A percentile compares a stretch with the other conserved stretches of the same genome.
These are phyloP conservation scores for Tretioscincus oriximinensis DNA, from an alignment of 2,113 vertebrate species.

Conservation along the genomic window DNA sequence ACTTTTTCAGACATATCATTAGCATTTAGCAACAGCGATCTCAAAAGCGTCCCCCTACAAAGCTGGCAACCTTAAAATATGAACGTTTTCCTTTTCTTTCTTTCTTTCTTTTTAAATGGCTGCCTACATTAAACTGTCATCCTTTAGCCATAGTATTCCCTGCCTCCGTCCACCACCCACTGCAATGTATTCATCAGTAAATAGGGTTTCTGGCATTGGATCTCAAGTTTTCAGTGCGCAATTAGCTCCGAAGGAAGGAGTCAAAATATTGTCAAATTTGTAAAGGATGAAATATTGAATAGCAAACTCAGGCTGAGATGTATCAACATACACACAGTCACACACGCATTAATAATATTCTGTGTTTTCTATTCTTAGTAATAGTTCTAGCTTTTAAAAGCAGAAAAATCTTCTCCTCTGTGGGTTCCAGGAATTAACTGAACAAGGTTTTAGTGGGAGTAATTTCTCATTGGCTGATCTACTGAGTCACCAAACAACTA, in stretches of 20 bases:
- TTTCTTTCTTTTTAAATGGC: not conserved
- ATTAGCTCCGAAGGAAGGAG: not conserved
- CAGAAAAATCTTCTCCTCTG: not conserved
- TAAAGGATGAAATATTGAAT: not conserved
- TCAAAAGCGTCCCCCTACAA: not conserved
- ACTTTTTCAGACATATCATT: not conserved
- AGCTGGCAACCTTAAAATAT: slow-evolving; percentile 18
- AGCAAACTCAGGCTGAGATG: not conserved
- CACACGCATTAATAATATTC: not conserved
- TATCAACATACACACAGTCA: not conserved
- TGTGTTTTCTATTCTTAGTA: not conserved
- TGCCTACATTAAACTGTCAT: slow-evolving; percentile 28
- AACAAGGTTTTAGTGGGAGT: not conserved
- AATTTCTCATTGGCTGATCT: too few relatives aligned
- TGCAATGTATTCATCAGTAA: not conserved
- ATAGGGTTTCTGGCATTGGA: not conserved
- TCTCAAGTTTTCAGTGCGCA: not conserved
- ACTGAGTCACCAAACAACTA: too few relatives aligned
- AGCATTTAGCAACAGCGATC: slow-evolving; percentile 15
- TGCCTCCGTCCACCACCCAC: not conserved
- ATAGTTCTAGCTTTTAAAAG: not conserved
- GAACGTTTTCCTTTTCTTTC: not conserved
- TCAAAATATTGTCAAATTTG: slow-evolving; percentile 23
- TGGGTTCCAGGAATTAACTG: not conserved
- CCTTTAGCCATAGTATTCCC: not conserved